Base-by-base conservation (phyloP, 2,888 invertebrate species). In the Troilus luridus region DNA sequence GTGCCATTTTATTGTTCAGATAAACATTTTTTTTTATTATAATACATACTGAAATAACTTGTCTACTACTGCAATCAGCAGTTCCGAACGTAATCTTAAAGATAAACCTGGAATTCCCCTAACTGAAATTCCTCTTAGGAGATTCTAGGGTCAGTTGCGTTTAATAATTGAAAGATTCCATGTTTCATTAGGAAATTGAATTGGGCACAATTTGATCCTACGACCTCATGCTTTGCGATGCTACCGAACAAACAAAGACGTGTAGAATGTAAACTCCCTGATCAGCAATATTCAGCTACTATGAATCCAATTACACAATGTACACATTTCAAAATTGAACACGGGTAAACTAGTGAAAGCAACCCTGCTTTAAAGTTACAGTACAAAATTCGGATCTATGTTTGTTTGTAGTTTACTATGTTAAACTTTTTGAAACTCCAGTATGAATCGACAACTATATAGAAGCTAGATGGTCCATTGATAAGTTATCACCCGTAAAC, bases 251-350 rank as follows among this genome's bases (percentile, higher is more conserved):
- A 81, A 81, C 81, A 81, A 81, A 81, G 81, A 81, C 81, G 81
- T 56, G 81, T 54, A 81, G 81, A 81, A 56, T 41, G 81, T 21
- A 81, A 81, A 81, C 81, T 54, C 81, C 54, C 7, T 81, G 81
- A 81, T 81, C 81, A 81, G 81, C 24, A 81, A 81, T 81, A 81
- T 81, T 81, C 54, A 81, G 81, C 54, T 81, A 41, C 81, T 81
- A 81, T 81, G 81, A 81, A 81, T 81, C 81, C 81, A 81, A 81
- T 81, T 81, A 81, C 81, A 81, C 81, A 81, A 81, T 81, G 81
- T 81, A 81, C 81, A 81, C 81, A 81, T 81, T 81, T 81, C 81
- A 81, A 81, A 81, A 81, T 81, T 81, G 81, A 81, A 81, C 54
- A 54, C 7, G 54, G 81, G 81, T 81, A 54, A 81, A 81, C 81